Conservation (phyloP, 2,888 invertebrate species). For the Melitaea athalia region DNA sequence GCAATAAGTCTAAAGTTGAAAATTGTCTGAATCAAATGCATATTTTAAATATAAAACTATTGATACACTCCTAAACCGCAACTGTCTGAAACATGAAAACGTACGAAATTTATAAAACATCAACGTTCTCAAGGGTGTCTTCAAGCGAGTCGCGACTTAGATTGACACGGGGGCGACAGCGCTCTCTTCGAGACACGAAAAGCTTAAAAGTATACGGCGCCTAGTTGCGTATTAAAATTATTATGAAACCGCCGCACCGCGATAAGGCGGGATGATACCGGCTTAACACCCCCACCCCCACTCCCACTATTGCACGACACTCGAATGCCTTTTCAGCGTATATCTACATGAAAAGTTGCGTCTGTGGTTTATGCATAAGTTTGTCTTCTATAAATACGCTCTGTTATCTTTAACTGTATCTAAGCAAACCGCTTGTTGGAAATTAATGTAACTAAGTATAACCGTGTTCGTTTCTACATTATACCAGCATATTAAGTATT, state of each 20-base stretch:
- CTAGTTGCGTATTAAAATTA: slow-evolving; percentile 74
- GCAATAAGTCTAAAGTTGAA: too few species aligned
- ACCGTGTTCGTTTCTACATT: slow-evolving; percentile 1
- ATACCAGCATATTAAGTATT: background rate
- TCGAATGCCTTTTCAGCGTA: slow-evolving; percentile 70
- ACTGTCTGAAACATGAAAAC: background rate
- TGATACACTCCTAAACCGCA: background rate
- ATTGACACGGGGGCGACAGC: slow-evolving; percentile 71
- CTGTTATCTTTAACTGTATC: slow-evolving; percentile 15
- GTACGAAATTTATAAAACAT: slow-evolving; percentile 47
- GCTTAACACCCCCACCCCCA: slow-evolving; percentile 63
- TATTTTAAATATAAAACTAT: too few species aligned
- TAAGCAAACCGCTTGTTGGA: slow-evolving; percentile 2
- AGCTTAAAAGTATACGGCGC: slow-evolving; percentile 66
- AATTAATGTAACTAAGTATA: slow-evolving; percentile 1
- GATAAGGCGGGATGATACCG: slow-evolving; percentile 74
- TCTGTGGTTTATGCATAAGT: slow-evolving; percentile 65
- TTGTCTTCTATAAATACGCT: slow-evolving; percentile 43
- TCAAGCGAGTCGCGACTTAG: slow-evolving; percentile 55
- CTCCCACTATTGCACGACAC: slow-evolving; percentile 66
- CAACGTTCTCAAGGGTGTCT: slow-evolving; percentile 66
- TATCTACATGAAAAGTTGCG: slow-evolving; percentile 69
- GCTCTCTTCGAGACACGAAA: slow-evolving; percentile 51
- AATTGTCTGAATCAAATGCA: too few species aligned
- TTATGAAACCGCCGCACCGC: slow-evolving; percentile 73